phyloP scores from a whole-genome alignment of 2,888 invertebrate genomes.

The Mayetiola destructor region DNA sequence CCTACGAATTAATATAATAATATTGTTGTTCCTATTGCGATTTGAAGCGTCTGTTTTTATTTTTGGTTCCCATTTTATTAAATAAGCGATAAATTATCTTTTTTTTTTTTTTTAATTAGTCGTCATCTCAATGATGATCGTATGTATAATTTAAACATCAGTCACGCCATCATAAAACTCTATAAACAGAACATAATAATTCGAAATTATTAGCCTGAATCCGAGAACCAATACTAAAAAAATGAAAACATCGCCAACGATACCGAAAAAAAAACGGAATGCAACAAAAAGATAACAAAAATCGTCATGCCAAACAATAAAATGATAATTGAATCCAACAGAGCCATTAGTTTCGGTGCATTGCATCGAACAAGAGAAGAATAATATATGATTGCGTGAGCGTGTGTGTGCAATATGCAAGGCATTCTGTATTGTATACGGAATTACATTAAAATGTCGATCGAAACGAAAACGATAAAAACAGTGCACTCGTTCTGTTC shows the following conservation, averaged over 20 bases:
- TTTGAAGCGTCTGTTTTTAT: no score
- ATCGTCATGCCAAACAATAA: slow-evolving; percentile 3
- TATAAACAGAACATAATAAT: slow-evolving; percentile 2
- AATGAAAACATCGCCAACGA: neutral
- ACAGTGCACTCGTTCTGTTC: no score
- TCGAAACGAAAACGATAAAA: no score
- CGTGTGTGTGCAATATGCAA: no score
- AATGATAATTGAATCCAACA: slow-evolving; percentile 7
- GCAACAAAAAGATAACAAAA: neutral
- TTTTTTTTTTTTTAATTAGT: slow-evolving; percentile 9
- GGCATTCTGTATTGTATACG: no score
- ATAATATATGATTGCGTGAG: no score
- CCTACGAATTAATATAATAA: no score
- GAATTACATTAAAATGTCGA: no score
- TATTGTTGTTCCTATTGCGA: no score
- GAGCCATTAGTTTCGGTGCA: slow-evolving; percentile 7
- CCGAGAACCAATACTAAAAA: neutral
- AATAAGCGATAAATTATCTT: slow-evolving; percentile 5
- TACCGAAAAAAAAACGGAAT: neutral
- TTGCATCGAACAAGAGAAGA: no score
- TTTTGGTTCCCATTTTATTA: no score
- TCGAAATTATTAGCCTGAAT: no score
- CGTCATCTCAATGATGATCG: slow-evolving; percentile 12
- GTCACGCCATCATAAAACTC: slow-evolving; percentile 13
- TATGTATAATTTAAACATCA: slow-evolving; percentile 1